Base-by-base conservation (phyloP, 2,888 invertebrate genomes). In the Brachynemurus nebulosus region DNA sequence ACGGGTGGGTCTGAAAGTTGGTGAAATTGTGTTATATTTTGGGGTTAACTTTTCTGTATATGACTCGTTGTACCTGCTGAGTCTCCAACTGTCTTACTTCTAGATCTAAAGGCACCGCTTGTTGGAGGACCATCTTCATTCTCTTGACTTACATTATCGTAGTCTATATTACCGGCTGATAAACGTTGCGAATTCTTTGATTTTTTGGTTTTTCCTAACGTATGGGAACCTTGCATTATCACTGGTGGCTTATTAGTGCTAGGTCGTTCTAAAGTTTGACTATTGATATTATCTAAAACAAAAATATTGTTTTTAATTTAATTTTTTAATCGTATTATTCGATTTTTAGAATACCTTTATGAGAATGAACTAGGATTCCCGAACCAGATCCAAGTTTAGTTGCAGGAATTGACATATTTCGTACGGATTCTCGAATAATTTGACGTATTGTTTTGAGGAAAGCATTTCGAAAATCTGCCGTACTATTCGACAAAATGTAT, bases 401-500 rank as follows among this genome's bases (percentile, higher is more conserved):
- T 55, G 80, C 76, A 45, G 93, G 93, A 65, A 95, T 82, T 58
- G 89, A 86, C 95, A 96, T 95, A 66, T 92, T 93, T 56, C 93
- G 78, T 36, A 96, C 95, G 48, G 92, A 92, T 68, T 96, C 95
- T 51, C 95, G 79, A 57, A 96, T 96, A 53, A 95, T 95, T 68
- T 95, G 95, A 45, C 96, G 76, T 57, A 96, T 95, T 47, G 93
- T 95, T 69, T 92, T 91, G 59, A 96, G 73, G 75, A 96, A 96
- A 53, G 93, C 93, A 67, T 93, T 92, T 54, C 95, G 82, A 68
- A 95, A 95, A 65, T 95, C 95, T 47, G 85, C 84, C 43, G 95
- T 93, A 65, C 93, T 93, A 61, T 95, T 95, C 41, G 93, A 93
- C 48, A 96, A 75, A 54, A 95, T 92, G 64, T 96, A 96, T 53